These are phyloP conservation scores for Montipora foliosa DNA, from an alignment of 64 coral and sea anemone genomes.

Conservation along the genomic window DNA sequence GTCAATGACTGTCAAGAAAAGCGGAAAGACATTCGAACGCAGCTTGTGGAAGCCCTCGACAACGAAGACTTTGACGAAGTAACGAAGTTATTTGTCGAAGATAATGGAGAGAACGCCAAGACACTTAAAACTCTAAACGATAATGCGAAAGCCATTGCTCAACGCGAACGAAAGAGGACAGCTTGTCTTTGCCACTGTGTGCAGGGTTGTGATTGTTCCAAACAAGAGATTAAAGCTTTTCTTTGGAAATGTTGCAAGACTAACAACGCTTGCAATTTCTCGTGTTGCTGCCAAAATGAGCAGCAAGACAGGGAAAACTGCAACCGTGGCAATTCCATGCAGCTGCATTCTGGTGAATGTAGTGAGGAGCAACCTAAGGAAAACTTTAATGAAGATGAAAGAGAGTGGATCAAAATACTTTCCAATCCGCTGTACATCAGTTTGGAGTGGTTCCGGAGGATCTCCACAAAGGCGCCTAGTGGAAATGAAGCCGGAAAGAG, in stretches of 20 bases:
- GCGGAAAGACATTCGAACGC: too few species aligned
- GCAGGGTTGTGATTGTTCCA: too few species aligned
- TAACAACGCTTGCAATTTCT: too few species aligned
- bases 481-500: neutral
- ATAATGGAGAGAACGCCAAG: neutral
- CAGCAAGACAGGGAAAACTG: too few species aligned
- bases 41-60: neutral
- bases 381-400: neutral
- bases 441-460: slow-evolving; percentile 19
- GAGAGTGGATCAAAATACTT: slow-evolving; percentile 23
- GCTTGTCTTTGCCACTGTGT: too few species aligned
- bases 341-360: too few species aligned
- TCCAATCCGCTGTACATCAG: slow-evolving; percentile 28
- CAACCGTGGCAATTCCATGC: too few species aligned
- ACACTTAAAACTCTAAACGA: neutral
- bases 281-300: too few species aligned
- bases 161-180: neutral
- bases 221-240: too few species aligned
- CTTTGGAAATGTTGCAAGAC: too few species aligned
- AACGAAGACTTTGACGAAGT: neutral
- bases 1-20: too few species aligned
- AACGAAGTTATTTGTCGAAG: neutral
- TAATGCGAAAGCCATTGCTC: neutral
- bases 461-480: neutral
- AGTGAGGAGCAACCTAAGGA: neutral